Percentiles rank a stretch among this genome's conserved stretches.
phyloP scores from a whole-genome alignment of 2,888 invertebrate species.

The Sphaeridia pumilis region DNA sequence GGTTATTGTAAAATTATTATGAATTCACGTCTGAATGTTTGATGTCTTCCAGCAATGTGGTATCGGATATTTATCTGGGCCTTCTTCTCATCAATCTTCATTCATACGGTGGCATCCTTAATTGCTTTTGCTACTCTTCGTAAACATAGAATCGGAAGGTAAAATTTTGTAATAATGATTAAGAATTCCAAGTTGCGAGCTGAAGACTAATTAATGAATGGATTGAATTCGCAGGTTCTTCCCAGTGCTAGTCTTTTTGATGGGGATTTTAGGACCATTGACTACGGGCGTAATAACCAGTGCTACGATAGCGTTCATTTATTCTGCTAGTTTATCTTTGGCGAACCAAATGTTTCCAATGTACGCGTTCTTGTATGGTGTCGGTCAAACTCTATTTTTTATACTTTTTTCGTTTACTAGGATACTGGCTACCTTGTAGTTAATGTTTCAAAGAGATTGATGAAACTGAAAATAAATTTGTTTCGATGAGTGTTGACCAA shows the following conservation, averaged over 20 bases:
- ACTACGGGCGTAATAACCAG: constrained; percentile 80
- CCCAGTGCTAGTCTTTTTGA: constrained; percentile 70
- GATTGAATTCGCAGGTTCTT: constrained; percentile 57
- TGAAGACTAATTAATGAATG: neutral
- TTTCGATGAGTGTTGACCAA: no score
- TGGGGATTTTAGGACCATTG: constrained; percentile 79
- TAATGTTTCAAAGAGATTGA: neutral
- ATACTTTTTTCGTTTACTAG: constrained; percentile 85
- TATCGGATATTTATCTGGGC: constrained; percentile 94
- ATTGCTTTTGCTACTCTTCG: constrained; percentile 83
- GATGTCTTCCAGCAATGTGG: constrained; percentile 78
- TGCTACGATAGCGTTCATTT: constrained; percentile 87
- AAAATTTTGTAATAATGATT: constrained; percentile 37
- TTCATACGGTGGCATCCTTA: constrained; percentile 74
- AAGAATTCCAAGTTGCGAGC: neutral
- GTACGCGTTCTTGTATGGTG: constrained; percentile 87
- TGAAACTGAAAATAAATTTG: no score
- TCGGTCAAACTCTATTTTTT: constrained; percentile 80
- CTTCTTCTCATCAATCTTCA: constrained; percentile 81
- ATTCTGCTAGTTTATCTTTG: constrained; percentile 78
- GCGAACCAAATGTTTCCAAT: constrained; percentile 78
- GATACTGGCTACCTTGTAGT: constrained; percentile 68
- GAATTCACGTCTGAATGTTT: constrained; percentile 13
- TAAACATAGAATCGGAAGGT: constrained; percentile 80
- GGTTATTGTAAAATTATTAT: neutral